These are phyloP conservation scores for Vipera latastei DNA, from an alignment of 2,797 vertebrate species.

Conservation along the genomic window DNA sequence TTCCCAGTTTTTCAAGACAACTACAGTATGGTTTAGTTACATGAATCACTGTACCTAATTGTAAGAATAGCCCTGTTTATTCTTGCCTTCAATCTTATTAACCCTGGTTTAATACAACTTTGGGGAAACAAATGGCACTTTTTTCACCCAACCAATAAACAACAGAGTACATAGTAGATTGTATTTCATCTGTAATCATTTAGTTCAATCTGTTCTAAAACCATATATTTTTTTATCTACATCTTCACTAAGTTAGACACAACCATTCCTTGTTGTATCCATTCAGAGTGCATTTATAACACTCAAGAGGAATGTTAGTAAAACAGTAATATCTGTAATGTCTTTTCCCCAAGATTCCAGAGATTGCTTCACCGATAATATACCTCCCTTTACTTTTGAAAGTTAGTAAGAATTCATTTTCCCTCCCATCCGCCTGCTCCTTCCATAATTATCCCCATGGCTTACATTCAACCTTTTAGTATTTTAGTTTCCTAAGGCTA, in stretches of 20 bases:
- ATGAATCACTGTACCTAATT: background rate
- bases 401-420: constrained; percentile 24
- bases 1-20: background rate
- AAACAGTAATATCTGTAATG: constrained; percentile 12
- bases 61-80: background rate
- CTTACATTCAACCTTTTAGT: constrained; percentile 18
- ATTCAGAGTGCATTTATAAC: constrained; percentile 6
- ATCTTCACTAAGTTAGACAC: background rate
- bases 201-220: background rate
- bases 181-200: background rate
- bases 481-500: constrained; percentile 33
- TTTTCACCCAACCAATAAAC: background rate
- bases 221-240: background rate
- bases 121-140: background rate
- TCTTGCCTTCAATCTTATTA: background rate
- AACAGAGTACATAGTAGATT: background rate
- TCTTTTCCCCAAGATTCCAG: background rate
- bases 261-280: background rate
- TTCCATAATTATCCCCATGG: constrained; percentile 25
- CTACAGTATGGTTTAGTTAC: background rate
- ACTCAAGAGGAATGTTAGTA: background rate
- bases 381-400: constrained; percentile 14
- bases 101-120: background rate
- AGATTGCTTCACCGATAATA: background rate
- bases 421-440: background rate